These are phyloP conservation scores for Nasalis larvatus DNA, from an alignment of 2,113 vertebrate species.

Conservation along the genomic window DNA sequence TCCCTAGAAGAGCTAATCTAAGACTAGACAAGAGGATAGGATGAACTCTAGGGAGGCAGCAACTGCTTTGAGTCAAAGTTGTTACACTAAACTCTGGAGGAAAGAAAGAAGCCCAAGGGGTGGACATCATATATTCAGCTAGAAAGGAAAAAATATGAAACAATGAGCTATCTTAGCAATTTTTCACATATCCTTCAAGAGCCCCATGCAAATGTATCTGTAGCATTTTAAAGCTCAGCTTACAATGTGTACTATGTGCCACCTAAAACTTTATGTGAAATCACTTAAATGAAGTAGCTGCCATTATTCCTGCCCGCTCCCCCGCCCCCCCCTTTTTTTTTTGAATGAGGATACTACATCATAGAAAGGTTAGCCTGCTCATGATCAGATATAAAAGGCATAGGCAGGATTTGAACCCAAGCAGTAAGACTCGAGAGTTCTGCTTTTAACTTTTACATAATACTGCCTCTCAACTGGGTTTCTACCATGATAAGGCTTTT, in stretches of 20 bases:
- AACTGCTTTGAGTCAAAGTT: background rate
- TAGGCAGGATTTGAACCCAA: background rate
- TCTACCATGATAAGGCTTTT: constrained; percentile 3
- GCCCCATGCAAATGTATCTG: background rate
- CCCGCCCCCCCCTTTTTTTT: background rate
- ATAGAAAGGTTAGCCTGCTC: background rate
- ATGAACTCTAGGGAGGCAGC: background rate
- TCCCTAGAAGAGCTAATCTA: background rate
- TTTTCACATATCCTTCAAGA: background rate
- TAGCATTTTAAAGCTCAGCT: background rate
- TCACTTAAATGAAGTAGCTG: background rate
- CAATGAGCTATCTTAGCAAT: background rate
- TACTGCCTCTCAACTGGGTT: background rate
- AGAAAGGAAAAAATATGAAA: background rate
- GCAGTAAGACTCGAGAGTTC: background rate
- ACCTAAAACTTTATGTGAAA: background rate
- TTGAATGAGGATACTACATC: background rate
- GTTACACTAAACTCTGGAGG: background rate
- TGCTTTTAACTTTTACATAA: background rate
- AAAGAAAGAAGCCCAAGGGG: background rate
- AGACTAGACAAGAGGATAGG: background rate
- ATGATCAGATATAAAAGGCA: background rate
- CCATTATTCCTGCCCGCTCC: background rate
- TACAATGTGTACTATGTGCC: background rate
- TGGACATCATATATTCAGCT: background rate